Conservation (phyloP, 2,113 vertebrate species). For the Cyprinodon variegatus region DNA sequence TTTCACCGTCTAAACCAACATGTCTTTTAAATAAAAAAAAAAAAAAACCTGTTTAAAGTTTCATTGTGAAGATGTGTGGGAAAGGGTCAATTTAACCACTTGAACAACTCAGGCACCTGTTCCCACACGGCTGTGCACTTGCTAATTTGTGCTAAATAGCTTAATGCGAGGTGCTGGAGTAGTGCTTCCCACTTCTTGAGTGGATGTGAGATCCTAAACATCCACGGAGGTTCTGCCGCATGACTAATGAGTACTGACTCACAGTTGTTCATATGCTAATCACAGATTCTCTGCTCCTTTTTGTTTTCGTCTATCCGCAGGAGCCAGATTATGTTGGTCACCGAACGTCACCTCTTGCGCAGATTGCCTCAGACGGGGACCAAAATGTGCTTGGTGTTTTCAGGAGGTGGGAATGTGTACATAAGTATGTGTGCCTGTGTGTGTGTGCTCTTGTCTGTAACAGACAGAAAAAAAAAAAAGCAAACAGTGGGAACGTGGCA, state of each 20-base stretch:
- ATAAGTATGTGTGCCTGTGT: neutral
- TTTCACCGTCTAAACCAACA: neutral
- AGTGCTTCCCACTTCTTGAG: slow-evolving; percentile 46
- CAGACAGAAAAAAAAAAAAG: slow-evolving; percentile 1
- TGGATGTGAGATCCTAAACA: slow-evolving; percentile 26
- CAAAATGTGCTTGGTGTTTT: slow-evolving; percentile 95
- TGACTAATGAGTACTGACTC: slow-evolving; percentile 53
- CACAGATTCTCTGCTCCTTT: slow-evolving; percentile 7
- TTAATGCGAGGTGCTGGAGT: slow-evolving; percentile 41
- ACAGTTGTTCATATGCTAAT: slow-evolving; percentile 63
- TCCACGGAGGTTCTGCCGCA: slow-evolving; percentile 29
- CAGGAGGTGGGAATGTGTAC: slow-evolving; percentile 84
- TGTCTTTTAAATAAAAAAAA: neutral
- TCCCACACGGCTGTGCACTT: slow-evolving; percentile 45
- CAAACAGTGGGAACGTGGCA: slow-evolving; percentile 23
- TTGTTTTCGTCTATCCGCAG: slow-evolving; percentile 69
- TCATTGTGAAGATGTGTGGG: neutral
- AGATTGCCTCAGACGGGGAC: slow-evolving; percentile 88
- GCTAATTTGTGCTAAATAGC: slow-evolving; percentile 23
- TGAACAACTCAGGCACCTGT: slow-evolving; percentile 48
- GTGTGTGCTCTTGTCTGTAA: neutral
- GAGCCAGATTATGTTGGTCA: slow-evolving; percentile 84
- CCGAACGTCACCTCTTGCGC: slow-evolving; percentile 83
- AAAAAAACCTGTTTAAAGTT: neutral
- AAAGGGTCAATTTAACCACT: slow-evolving; percentile 20